Evolutionary conservation across 2,797 vertebrate species (phyloP).

Genomic region (Sparidentex hasta): DNA sequence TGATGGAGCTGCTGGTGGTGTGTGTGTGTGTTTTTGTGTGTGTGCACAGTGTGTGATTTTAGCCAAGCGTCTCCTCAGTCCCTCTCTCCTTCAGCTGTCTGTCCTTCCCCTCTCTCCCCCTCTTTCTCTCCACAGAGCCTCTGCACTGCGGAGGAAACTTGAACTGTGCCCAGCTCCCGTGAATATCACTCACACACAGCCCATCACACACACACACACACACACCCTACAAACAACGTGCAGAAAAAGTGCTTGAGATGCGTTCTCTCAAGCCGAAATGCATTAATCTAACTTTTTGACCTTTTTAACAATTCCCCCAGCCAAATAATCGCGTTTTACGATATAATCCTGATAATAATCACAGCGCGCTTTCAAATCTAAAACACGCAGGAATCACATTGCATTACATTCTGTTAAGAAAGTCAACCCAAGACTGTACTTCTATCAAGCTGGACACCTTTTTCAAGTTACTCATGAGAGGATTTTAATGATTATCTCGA

Average conservation of each 20-base stretch:
- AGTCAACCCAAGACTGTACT: no score
- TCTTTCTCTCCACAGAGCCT: constrained; percentile 48
- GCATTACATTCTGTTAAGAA: no score
- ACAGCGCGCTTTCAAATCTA: no score
- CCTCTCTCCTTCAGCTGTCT: not conserved
- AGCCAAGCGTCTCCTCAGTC: not conserved
- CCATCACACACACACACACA: not conserved
- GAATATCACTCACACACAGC: constrained; percentile 47
- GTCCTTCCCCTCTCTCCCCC: not conserved
- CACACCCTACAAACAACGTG: constrained; percentile 8
- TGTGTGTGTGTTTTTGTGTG: not conserved
- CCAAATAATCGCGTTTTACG: no score
- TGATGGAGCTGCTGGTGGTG: constrained; percentile 22
- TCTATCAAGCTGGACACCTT: no score
- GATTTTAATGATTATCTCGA: no score
- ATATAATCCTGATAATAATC: no score
- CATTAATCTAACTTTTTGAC: no score
- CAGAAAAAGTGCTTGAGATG: not conserved
- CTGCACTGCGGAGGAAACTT: constrained; percentile 80
- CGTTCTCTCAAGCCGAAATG: no score
- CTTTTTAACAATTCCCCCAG: no score
- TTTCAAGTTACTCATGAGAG: no score
- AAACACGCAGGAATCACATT: no score
- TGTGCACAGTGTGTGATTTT: constrained; percentile 4
- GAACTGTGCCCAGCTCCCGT: constrained; percentile 68